Conservation (phyloP, 2,797 vertebrate species). For the Triplophysa bombifrons region DNA sequence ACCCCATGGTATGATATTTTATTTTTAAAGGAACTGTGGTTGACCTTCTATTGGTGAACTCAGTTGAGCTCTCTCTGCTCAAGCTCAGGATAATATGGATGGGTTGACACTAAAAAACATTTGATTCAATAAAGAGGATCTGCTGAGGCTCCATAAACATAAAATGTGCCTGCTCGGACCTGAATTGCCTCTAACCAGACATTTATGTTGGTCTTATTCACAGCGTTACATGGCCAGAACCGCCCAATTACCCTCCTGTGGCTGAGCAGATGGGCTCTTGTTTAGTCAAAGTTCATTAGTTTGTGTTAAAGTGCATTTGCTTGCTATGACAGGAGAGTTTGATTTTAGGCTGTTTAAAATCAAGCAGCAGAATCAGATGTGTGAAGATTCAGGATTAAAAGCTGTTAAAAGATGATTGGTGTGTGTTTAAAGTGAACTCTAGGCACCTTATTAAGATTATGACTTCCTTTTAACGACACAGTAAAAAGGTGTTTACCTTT, state of each 20-base stretch:
- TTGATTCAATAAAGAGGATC: slow-evolving; percentile 56
- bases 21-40: neutral
- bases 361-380: neutral
- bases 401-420: neutral
- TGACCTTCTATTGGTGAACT: slow-evolving; percentile 5
- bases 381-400: neutral
- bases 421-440: neutral
- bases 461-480: too few species aligned
- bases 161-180: slow-evolving; percentile 43
- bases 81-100: slow-evolving; percentile 28
- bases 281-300: slow-evolving; percentile 27
- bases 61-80: slow-evolving; percentile 39
- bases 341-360: neutral
- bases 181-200: slow-evolving; percentile 50
- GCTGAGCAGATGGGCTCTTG: slow-evolving; percentile 32
- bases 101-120: slow-evolving; percentile 51
- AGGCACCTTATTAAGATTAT: too few species aligned
- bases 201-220: slow-evolving; percentile 34
- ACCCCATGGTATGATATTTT: too few species aligned
- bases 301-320: slow-evolving; percentile 16
- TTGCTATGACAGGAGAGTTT: neutral
- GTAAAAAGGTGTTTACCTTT: too few species aligned
- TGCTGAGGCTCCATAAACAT: slow-evolving; percentile 50
- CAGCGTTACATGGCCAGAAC: slow-evolving; percentile 38
- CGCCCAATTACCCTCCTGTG: slow-evolving; percentile 41